Conservation (phyloP, 2,113 vertebrate species). For the Halcyon malimbica region DNA sequence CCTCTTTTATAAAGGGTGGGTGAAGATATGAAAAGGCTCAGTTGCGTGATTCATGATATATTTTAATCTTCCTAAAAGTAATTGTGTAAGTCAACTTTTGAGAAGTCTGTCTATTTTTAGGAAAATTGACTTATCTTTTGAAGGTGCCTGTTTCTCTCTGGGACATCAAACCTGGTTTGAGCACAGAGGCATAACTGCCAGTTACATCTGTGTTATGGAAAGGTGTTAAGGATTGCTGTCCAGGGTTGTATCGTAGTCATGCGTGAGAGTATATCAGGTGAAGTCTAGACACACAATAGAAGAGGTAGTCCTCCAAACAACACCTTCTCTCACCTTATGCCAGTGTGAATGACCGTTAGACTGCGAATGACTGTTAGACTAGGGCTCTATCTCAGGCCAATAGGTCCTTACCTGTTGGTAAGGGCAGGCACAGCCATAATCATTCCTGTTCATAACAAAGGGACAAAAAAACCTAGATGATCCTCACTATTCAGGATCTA, state of each 20-base stretch:
- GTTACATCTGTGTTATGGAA: neutral
- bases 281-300: neutral
- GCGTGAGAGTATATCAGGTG: neutral
- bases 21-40: neutral
- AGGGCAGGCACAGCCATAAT: neutral
- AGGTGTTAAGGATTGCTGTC: neutral
- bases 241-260: neutral
- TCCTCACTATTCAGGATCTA: neutral
- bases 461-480: neutral
- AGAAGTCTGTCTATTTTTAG: neutral
- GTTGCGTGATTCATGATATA: neutral
- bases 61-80: neutral
- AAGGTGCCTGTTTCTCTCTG: neutral
- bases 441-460: neutral
- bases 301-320: neutral
- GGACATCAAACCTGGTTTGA: neutral
- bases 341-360: neutral
- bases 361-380: neutral
- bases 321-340: neutral
- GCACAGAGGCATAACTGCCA: neutral
- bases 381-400: neutral
- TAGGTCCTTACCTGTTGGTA: neutral
- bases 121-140: neutral
- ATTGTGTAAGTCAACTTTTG: neutral
- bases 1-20: neutral